A percentile compares a stretch with the other conserved stretches of the same genome.
Evolutionary conservation across 2,888 invertebrate species (phyloP).

Genomic region (Ischnura elegans): DNA sequence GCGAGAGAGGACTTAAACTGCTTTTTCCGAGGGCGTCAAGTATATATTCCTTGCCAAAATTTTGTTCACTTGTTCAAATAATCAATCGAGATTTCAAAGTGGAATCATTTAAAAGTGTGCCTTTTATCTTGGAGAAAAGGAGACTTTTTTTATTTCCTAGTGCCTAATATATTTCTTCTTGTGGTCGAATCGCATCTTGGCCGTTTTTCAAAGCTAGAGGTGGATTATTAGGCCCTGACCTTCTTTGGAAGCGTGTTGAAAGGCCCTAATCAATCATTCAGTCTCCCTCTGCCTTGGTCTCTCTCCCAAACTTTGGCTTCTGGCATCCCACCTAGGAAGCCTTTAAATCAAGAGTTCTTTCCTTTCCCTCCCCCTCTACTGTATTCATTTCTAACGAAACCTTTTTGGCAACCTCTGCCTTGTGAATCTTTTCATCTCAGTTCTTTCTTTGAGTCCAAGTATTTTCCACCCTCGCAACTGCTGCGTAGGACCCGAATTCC

Average conservation of each 20-base stretch:
- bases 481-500: too few species aligned
- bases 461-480: neutral
- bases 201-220: neutral
- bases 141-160: neutral
- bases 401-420: neutral
- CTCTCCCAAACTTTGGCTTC: neutral
- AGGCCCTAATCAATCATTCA: neutral
- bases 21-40: too few species aligned
- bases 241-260: neutral
- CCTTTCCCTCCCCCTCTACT: neutral
- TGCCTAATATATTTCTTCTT: neutral
- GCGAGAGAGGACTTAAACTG: too few species aligned
- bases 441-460: neutral
- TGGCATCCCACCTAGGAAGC: neutral
- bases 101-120: too few species aligned
- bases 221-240: neutral
- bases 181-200: neutral
- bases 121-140: too few species aligned
- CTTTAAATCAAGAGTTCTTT: neutral
- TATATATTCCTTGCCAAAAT: too few species aligned
- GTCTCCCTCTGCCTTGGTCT: neutral
- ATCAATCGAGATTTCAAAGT: too few species aligned
- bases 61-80: too few species aligned
- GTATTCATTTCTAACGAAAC: neutral
- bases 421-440: neutral